A percentile compares a stretch with the other conserved stretches of the same genome.
phyloP scores from a whole-genome alignment of 2,888 invertebrate genomes.

The Zaprionus bogoriensis region DNA sequence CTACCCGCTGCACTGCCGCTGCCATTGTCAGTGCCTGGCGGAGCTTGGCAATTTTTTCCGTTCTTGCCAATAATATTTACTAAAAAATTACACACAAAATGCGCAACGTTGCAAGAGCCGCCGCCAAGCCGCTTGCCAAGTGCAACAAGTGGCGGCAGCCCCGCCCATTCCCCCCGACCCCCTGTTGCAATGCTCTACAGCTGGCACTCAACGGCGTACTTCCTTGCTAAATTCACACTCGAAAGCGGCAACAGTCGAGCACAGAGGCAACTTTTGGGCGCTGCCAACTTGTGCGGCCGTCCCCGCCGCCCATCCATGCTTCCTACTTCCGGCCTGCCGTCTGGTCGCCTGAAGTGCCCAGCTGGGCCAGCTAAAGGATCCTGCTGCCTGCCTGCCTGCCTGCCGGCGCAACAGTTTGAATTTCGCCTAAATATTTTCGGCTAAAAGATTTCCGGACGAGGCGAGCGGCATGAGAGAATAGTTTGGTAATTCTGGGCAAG shows the following conservation, averaged over 20 bases:
- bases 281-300: slow-evolving; percentile 55
- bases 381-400: neutral
- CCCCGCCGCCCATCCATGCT: neutral
- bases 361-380: slow-evolving; percentile 4
- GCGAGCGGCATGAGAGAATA: slow-evolving; percentile 46
- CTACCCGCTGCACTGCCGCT: neutral
- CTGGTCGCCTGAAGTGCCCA: slow-evolving; percentile 21
- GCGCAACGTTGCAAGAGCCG: slow-evolving; percentile 54
- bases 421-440: slow-evolving; percentile 68
- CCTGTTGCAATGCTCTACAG: too few species aligned
- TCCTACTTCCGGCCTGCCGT: slow-evolving; percentile 34
- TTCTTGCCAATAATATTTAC: slow-evolving; percentile 72
- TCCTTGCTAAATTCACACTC: slow-evolving; percentile 55
- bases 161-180: neutral
- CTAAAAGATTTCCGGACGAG: slow-evolving; percentile 64
- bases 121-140: slow-evolving; percentile 24
- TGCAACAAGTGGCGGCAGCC: slow-evolving; percentile 38
- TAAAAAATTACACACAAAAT: slow-evolving; percentile 51
- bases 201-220: slow-evolving; percentile 49
- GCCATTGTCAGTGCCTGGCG: slow-evolving; percentile 55
- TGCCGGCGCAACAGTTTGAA: slow-evolving; percentile 60
- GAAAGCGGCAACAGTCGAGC: slow-evolving; percentile 30
- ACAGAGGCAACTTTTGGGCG: slow-evolving; percentile 30
- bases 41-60: slow-evolving; percentile 36
- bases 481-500: slow-evolving; percentile 64